Percentiles rank a stretch among this genome's conserved stretches.
Conservation (phyloP, 1,140 invertebrate genomes). For the Pseudomyrmex concolor region DNA sequence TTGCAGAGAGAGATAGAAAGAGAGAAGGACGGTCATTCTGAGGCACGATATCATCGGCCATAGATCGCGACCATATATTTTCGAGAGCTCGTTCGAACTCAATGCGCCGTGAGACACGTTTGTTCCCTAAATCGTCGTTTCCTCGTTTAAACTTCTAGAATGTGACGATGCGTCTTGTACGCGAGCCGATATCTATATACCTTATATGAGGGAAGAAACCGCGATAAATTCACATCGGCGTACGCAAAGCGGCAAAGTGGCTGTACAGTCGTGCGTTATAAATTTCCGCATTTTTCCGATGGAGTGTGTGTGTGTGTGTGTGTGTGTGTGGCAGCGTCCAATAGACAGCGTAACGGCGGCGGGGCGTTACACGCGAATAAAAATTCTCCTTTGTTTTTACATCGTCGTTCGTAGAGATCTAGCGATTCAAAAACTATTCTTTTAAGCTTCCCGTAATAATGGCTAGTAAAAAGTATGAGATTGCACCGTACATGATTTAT, state of each 20-base stretch:
- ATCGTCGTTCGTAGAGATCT: too few relatives aligned
- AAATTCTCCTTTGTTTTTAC: background rate
- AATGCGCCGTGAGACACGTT: constrained; percentile 28
- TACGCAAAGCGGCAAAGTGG: constrained; percentile 17
- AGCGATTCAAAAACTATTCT: constrained; percentile 10
- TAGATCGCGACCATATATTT: constrained; percentile 32
- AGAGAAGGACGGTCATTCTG: constrained; percentile 5
- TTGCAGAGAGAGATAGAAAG: too few relatives aligned
- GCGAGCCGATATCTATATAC: constrained; percentile 9
- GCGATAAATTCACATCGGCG: constrained; percentile 31
- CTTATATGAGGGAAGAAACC: background rate
- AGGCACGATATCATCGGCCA: constrained; percentile 14
- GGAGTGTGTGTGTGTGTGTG: background rate
- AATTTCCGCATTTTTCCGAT: constrained; percentile 38
- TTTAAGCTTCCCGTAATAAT: background rate
- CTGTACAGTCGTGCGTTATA: constrained; percentile 34
- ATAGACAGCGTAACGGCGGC: background rate
- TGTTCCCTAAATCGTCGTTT: constrained; percentile 57
- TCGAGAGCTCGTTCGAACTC: constrained; percentile 37
- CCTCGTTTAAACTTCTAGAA: constrained; percentile 35
- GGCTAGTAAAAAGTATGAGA: too few relatives aligned
- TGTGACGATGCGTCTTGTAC: background rate
- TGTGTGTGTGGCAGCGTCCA: background rate
- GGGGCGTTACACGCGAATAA: background rate
- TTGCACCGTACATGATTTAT: too few relatives aligned